phyloP scores from a whole-genome alignment of 2,888 invertebrate species.

The Drosophila antonietae region DNA sequence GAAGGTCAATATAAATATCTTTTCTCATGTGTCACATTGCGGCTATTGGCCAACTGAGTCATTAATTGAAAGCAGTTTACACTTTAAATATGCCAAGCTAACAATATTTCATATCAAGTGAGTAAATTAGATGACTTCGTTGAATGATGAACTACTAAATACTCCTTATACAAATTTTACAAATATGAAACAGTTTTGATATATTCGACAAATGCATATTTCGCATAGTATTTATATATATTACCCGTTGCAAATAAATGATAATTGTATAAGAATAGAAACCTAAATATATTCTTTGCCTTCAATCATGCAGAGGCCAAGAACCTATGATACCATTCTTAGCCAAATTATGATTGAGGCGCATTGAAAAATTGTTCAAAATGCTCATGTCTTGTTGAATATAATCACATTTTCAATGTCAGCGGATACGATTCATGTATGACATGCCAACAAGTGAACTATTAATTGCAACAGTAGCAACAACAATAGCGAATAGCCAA shows the following conservation, averaged over 20 bases:
- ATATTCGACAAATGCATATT: not conserved
- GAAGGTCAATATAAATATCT: slow-evolving; percentile 52
- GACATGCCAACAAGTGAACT: slow-evolving; percentile 70
- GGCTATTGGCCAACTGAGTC: slow-evolving; percentile 45
- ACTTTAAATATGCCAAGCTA: slow-evolving; percentile 58
- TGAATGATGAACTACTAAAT: not conserved
- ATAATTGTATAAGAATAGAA: not conserved
- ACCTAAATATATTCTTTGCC: too few species aligned
- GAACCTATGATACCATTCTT: not conserved
- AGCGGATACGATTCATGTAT: slow-evolving; percentile 42
- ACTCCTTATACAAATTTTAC: not conserved
- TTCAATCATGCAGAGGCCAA: not conserved
- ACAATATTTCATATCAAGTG: slow-evolving; percentile 52
- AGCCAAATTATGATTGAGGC: not conserved
- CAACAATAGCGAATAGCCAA: slow-evolving; percentile 29
- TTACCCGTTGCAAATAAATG: not conserved
- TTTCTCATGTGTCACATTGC: slow-evolving; percentile 24
- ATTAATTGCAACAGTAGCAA: slow-evolving; percentile 68
- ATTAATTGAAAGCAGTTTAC: slow-evolving; percentile 56
- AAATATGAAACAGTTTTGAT: not conserved
- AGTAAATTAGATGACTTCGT: not conserved
- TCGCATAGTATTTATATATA: not conserved
- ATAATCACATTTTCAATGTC: slow-evolving; percentile 72
- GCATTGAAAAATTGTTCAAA: slow-evolving; percentile 16
- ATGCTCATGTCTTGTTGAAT: slow-evolving; percentile 44